These are phyloP conservation scores for Melanostigma gelatinosum DNA, from an alignment of 2,113 vertebrate genomes.

Conservation along the genomic window DNA sequence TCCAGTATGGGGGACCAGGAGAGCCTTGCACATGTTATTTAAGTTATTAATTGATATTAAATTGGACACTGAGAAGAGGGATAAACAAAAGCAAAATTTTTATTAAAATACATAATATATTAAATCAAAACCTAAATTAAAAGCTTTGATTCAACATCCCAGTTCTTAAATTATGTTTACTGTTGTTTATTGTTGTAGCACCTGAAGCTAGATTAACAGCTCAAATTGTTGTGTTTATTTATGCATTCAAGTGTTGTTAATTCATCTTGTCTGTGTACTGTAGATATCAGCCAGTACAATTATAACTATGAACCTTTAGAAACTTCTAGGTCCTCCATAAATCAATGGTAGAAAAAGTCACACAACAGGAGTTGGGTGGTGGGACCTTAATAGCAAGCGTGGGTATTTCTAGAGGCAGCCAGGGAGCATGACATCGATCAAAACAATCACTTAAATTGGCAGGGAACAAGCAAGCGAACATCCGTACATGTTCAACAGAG, in stretches of 20 bases:
- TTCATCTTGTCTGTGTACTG: slow-evolving; percentile 1
- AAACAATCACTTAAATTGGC: slow-evolving; percentile 5
- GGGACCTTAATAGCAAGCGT: slow-evolving; percentile 10
- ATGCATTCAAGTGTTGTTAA: slow-evolving; percentile 1
- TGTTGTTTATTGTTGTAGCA: too few species aligned
- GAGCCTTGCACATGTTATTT: background rate
- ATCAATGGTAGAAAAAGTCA: slow-evolving; percentile 22
- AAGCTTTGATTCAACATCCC: background rate
- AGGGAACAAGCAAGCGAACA: slow-evolving; percentile 13
- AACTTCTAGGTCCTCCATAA: slow-evolving; percentile 34
- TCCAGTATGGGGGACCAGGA: slow-evolving; percentile 43
- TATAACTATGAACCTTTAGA: background rate
- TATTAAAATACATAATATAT: background rate
- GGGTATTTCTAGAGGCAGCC: slow-evolving; percentile 24
- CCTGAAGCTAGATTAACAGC: background rate
- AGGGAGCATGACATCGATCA: slow-evolving; percentile 19
- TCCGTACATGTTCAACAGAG: background rate
- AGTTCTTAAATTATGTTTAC: background rate
- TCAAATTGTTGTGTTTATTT: background rate
- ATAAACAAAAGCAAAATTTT: background rate
- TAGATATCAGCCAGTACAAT: background rate
- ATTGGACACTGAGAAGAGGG: slow-evolving; percentile 7
- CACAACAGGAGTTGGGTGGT: slow-evolving; percentile 23
- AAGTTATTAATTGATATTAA: background rate
- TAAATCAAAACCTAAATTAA: background rate